These are phyloP conservation scores for Aegotheles bennettii DNA, from an alignment of 2,113 vertebrate species.

Conservation along the genomic window DNA sequence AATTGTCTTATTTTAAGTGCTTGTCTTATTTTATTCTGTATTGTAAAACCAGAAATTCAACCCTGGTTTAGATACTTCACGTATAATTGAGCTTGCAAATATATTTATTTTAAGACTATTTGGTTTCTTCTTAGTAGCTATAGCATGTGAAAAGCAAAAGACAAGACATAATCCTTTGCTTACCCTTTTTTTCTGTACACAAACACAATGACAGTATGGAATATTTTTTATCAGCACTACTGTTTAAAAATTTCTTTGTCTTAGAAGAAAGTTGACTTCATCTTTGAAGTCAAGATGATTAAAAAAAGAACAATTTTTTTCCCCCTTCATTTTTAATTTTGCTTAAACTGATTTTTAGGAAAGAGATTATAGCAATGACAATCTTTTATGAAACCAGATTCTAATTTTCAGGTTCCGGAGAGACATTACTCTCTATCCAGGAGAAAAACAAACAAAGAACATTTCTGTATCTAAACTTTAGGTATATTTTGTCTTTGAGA, in stretches of 20 bases:
- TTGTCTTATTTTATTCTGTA: neutral
- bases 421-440: neutral
- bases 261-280: neutral
- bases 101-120: neutral
- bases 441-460: neutral
- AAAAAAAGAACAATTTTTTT: neutral
- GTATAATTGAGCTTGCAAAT: neutral
- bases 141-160: neutral
- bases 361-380: neutral
- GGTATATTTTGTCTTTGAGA: neutral
- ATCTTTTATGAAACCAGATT: neutral
- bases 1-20: neutral
- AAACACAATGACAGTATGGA: neutral
- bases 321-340: neutral
- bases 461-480: neutral
- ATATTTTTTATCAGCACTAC: neutral
- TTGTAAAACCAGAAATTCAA: neutral
- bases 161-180: neutral
- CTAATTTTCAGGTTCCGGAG: neutral
- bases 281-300: neutral
- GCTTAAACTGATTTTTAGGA: neutral
- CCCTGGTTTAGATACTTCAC: neutral
- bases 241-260: neutral
- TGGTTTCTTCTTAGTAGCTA: neutral
- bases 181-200: neutral